Percentiles rank a stretch among this genome's conserved stretches.
These are phyloP conservation scores for Hyposmocoma kahamanoa DNA, from an alignment of 1,140 invertebrate genomes.

Conservation along the genomic window DNA sequence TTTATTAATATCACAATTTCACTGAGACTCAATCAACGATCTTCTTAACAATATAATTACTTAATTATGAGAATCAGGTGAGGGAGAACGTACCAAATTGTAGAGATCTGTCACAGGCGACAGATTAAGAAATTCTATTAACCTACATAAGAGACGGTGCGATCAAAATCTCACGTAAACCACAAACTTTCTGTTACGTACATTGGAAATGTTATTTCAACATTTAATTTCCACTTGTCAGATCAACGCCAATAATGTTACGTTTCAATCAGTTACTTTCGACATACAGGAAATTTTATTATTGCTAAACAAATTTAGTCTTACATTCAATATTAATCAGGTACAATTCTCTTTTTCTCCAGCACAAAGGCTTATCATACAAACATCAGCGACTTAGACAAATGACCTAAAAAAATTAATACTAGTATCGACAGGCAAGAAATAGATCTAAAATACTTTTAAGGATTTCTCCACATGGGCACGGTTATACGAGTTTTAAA, in stretches of 20 bases:
- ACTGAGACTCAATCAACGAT: constrained; percentile 47
- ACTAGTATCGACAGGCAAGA: constrained; percentile 54
- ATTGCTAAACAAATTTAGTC: constrained; percentile 31
- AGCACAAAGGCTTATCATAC: constrained; percentile 27
- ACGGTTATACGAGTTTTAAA: constrained; percentile 18
- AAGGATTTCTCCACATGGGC: constrained; percentile 36
- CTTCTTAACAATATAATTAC: constrained; percentile 33
- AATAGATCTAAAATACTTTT: constrained; percentile 38
- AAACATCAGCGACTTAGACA: constrained; percentile 9
- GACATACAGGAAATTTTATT: constrained; percentile 36
- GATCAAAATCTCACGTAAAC: constrained; percentile 18
- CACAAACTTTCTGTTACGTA: constrained; percentile 7
- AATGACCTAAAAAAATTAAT: constrained; percentile 24
- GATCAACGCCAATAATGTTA: constrained; percentile 2
- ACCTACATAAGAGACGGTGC: constrained; percentile 13
- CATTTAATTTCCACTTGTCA: constrained; percentile 17
- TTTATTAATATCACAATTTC: constrained; percentile 71
- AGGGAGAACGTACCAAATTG: no score
- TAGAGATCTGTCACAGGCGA: no score
- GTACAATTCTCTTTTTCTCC: constrained; percentile 46
- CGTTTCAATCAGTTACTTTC: constrained; percentile 8
- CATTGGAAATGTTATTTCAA: constrained; percentile 11
- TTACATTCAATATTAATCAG: constrained; percentile 49
- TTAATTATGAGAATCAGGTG: constrained; percentile 36
- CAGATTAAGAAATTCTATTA: no score